Evolutionary conservation across 2,888 invertebrate species (phyloP), one percentile per base, ranked within the genome.

Genomic region (Andrena chrysosceles): DNA sequence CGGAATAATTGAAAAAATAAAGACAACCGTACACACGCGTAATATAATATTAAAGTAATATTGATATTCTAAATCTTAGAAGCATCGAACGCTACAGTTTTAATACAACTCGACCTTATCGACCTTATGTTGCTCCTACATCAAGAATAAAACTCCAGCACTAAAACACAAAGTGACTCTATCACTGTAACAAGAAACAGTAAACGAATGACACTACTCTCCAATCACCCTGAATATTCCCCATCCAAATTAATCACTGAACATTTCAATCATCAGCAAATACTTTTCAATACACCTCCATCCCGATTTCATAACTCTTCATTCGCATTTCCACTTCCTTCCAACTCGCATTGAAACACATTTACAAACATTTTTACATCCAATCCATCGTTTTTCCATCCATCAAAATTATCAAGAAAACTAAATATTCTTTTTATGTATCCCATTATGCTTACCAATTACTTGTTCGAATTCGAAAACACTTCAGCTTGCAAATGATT

Each of bases 401-500:
- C 35, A 42, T 42, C 42, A 13, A 42, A 42, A 4, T 42, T 42
- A 42, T 42, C 4, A 13, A 42, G 42, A 42, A 16, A 4, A 4
- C 16, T 16, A 13, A 42, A 16, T 16, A 42, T 16, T 42, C 4
- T 13, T 42, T 16, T 16, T 42, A 16, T 5, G 42, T 42, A 16
- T 42, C 16, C 42, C 42, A 33, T n/a, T 10, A 62, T 20, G 33
- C 62, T 62, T 62, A 71, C 71, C 71, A 42, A 48, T 48, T 8
- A 29, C 20, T 70, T 20, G n/a, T 16, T 26, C 20, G 13, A n/a
- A 60, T 31, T 16, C 16, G 2, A 6, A 16, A 54, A 23, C 52
- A 33, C 35, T 26, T 16, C 68, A 33, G 42, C 33, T 62, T 2
- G 8, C n/a, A 5, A 4, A 26, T 8, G 35, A 59, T 48, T 70